Evolutionary conservation across 1,140 invertebrate genomes (phyloP).

Genomic region (Tetragonula clypearis): DNA sequence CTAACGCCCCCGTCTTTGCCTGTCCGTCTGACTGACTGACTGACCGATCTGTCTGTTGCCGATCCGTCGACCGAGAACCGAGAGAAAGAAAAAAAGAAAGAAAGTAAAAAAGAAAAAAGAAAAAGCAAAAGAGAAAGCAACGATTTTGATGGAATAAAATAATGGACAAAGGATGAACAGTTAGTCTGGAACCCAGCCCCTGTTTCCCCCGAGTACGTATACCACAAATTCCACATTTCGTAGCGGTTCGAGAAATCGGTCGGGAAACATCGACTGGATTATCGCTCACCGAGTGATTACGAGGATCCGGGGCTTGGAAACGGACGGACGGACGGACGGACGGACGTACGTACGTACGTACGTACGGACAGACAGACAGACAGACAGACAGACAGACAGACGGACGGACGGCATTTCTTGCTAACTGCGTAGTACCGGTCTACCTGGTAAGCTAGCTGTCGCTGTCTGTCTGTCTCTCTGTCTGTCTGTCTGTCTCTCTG

Average conservation of each 20-base stretch:
- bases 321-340: slow-evolving; percentile 57
- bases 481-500: slow-evolving; percentile 62
- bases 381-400: slow-evolving; percentile 67
- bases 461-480: slow-evolving; percentile 76
- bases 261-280: neutral
- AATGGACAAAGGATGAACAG: neutral
- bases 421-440: slow-evolving; percentile 71
- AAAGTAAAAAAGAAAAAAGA: neutral
- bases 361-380: too few relatives aligned
- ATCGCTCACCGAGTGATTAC: neutral
- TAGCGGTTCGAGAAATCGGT: neutral
- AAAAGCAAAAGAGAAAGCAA: neutral
- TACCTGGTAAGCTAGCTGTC: slow-evolving; percentile 78
- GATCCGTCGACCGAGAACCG: neutral
- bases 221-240: neutral
- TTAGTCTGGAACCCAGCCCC: neutral
- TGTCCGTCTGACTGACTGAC: slow-evolving; percentile 71
- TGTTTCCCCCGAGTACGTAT: neutral
- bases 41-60: slow-evolving; percentile 69
- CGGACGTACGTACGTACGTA: too few relatives aligned
- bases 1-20: slow-evolving; percentile 50
- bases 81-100: neutral
- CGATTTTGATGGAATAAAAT: neutral
- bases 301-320: slow-evolving; percentile 64
- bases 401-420: slow-evolving; percentile 67